phyloP scores from a whole-genome alignment of 2,888 invertebrate genomes.

The Drosophila leonis region DNA sequence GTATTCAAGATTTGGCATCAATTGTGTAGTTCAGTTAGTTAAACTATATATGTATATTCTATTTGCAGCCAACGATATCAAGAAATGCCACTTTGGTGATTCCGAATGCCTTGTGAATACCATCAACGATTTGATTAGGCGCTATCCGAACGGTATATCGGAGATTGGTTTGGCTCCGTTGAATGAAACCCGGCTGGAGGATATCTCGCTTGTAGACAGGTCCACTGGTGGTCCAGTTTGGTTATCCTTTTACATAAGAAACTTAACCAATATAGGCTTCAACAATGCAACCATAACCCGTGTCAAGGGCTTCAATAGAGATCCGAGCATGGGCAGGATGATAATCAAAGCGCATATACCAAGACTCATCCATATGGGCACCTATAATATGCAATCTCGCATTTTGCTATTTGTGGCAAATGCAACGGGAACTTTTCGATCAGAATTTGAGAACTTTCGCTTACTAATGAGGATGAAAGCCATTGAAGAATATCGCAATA shows the following conservation, averaged over 20 bases:
- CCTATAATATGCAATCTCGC: constrained; percentile 40
- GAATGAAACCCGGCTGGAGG: constrained; percentile 20
- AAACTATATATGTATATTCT: background rate
- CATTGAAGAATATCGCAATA: constrained; percentile 51
- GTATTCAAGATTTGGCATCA: background rate
- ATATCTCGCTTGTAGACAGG: constrained; percentile 9
- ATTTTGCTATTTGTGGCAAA: constrained; percentile 44
- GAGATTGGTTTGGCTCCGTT: constrained; percentile 54
- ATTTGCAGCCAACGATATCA: constrained; percentile 50
- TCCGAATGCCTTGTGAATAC: constrained; percentile 36
- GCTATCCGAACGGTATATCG: constrained; percentile 53
- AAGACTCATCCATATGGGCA: constrained; percentile 34
- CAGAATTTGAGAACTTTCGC: constrained; percentile 57
- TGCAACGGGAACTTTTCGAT: constrained; percentile 51
- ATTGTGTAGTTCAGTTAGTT: background rate
- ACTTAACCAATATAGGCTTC: constrained; percentile 47
- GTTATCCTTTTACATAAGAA: constrained; percentile 31
- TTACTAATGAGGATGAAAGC: constrained; percentile 47
- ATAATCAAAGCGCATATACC: constrained; percentile 54
- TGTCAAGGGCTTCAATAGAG: constrained; percentile 59
- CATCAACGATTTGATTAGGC: constrained; percentile 49
- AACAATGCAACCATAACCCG: constrained; percentile 56
- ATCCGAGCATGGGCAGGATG: constrained; percentile 56
- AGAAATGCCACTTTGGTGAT: constrained; percentile 59
- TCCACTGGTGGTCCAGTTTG: constrained; percentile 33